These are phyloP conservation scores for Pseudocheirus occidentalis DNA, from an alignment of 2,797 vertebrate genomes.

Conservation along the genomic window DNA sequence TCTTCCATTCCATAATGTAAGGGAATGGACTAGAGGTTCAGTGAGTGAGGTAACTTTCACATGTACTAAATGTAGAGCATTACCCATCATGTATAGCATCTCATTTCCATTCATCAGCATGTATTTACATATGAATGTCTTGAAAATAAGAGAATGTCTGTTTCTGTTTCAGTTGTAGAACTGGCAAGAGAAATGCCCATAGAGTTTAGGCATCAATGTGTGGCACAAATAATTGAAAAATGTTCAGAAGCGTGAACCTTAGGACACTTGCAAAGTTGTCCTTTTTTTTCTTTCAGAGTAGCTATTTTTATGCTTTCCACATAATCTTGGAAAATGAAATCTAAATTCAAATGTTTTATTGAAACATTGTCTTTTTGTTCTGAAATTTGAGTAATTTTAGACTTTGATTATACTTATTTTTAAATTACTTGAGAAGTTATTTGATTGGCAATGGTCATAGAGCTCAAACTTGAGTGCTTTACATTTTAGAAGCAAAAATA, in stretches of 20 bases:
- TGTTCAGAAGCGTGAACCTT: constrained; percentile 46
- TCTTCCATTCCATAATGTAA: constrained; percentile 48
- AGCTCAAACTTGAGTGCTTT: constrained; percentile 54
- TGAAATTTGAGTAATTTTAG: constrained; percentile 25
- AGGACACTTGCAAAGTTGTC: constrained; percentile 56
- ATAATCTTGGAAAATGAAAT: constrained; percentile 32
- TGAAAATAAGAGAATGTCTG: constrained; percentile 80
- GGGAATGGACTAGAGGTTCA: constrained; percentile 62
- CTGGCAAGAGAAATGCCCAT: constrained; percentile 73
- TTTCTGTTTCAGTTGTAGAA: constrained; percentile 80
- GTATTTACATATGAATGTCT: constrained; percentile 86
- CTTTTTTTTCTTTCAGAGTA: constrained; percentile 31
- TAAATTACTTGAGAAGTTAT: neutral
- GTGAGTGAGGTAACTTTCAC: constrained; percentile 73
- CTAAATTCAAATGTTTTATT: constrained; percentile 53
- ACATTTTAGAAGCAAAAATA: neutral
- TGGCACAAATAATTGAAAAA: constrained; percentile 58
- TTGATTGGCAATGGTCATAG: constrained; percentile 26
- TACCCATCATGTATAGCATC: constrained; percentile 82
- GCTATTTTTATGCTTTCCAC: neutral
- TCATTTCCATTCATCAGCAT: constrained; percentile 88
- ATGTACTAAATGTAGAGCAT: constrained; percentile 79
- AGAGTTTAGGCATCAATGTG: constrained; percentile 34
- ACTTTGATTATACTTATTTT: neutral
- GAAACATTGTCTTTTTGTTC: constrained; percentile 45